Conservation (phyloP, 2,888 invertebrate species). For the Barypeithes pellucidus region DNA sequence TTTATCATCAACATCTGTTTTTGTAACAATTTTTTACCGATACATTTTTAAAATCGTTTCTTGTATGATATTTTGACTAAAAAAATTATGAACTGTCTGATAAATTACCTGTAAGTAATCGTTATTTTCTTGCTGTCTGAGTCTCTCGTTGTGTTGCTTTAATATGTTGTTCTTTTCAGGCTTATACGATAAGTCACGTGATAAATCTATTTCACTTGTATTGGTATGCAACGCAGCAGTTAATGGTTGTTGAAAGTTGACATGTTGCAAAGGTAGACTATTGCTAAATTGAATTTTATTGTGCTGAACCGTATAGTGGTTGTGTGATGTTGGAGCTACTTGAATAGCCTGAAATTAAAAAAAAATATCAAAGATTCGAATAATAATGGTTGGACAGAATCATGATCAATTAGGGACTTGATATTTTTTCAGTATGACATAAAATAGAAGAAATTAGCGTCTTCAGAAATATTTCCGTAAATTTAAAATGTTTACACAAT, state of each 20-base stretch:
- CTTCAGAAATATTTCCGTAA: no score
- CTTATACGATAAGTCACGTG: constrained; percentile 59
- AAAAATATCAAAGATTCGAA: no score
- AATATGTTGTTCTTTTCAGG: constrained; percentile 64
- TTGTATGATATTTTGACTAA: no score
- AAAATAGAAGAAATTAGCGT: no score
- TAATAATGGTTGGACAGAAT: no score
- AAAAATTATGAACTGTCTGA: no score
- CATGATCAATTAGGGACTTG: no score
- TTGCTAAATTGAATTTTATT: constrained; percentile 70
- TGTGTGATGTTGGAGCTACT: constrained; percentile 61
- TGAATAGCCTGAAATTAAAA: constrained; percentile 58
- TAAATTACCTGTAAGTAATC: constrained; percentile 66
- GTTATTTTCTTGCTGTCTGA: constrained; percentile 66
- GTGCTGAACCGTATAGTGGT: constrained; percentile 67
- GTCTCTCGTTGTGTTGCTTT: constrained; percentile 68
- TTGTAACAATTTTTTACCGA: no score
- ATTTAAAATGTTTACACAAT: no score
- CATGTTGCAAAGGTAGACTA: constrained; percentile 69
- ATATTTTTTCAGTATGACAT: no score
- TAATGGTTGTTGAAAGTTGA: constrained; percentile 68
- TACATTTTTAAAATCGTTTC: no score
- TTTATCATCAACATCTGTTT: no score
- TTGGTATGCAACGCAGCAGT: constrained; percentile 69
- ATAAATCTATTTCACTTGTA: constrained; percentile 66